A percentile compares a stretch with the other conserved stretches of the same genome.
These are phyloP conservation scores for Micrasema minimum DNA, from an alignment of 1,140 invertebrate genomes.

Conservation along the genomic window DNA sequence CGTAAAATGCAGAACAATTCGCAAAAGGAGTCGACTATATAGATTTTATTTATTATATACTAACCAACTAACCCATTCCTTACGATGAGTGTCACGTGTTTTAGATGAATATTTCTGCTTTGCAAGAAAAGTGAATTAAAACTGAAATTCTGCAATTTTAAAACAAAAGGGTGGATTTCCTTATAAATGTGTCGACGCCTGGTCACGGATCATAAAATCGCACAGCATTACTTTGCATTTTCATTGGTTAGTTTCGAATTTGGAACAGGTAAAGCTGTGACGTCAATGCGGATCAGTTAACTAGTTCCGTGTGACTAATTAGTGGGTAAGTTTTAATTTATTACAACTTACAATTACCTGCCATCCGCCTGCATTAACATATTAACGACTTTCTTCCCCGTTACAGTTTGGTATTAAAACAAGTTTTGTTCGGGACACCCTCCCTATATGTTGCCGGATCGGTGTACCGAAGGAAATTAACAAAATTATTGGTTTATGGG, in stretches of 20 bases:
- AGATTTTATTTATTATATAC: too few relatives aligned
- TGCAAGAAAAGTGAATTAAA: too few relatives aligned
- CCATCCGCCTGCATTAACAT: slow-evolving; percentile 17
- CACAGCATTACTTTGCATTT: too few relatives aligned
- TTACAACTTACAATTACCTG: slow-evolving; percentile 18
- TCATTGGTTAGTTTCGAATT: slow-evolving; percentile 21
- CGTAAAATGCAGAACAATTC: too few relatives aligned
- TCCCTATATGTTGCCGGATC: background rate
- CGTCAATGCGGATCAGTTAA: slow-evolving; percentile 28
- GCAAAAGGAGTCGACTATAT: too few relatives aligned
- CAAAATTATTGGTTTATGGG: background rate
- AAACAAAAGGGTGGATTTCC: too few relatives aligned
- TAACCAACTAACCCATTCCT: too few relatives aligned
- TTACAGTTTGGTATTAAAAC: slow-evolving; percentile 18
- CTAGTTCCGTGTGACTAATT: slow-evolving; percentile 36
- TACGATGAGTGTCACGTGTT: too few relatives aligned
- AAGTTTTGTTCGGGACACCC: slow-evolving; percentile 13
- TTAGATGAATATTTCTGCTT: too few relatives aligned
- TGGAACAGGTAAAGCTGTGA: background rate
- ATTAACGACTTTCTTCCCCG: slow-evolving; percentile 33
- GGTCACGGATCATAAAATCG: too few relatives aligned
- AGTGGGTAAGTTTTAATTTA: slow-evolving; percentile 27
- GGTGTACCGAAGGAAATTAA: slow-evolving; percentile 4
- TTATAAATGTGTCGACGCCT: too few relatives aligned
- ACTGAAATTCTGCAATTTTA: too few relatives aligned